These are phyloP conservation scores for western clawed frog (Xenopus tropicalis) DNA, from an alignment of 2,113 vertebrate species.

Conservation along the genomic window UCB_Xtro_10.0 CM004446.2:66371001-66371500, in stretches of 20 bases:
- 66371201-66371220: neutral
- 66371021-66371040: no score
- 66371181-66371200: neutral
- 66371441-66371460: constrained; percentile 39
- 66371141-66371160: no score
- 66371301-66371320: constrained; percentile 45
- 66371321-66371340: constrained; percentile 5
- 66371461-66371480: neutral
- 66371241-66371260: no score
- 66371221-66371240: neutral
- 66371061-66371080: no score
- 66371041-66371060: no score
- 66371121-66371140: no score
- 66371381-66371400: constrained; percentile 65
- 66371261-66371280: neutral
- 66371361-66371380: constrained; percentile 48
- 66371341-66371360: constrained; percentile 53
- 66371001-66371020: no score
- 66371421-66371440: constrained; percentile 13
- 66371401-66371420: constrained; percentile 52
- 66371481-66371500: neutral
- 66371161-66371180: no score
- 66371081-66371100: no score
- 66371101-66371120: no score
- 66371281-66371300: constrained; percentile 38